These are phyloP conservation scores for Lates calcarifer DNA, from an alignment of 2,113 vertebrate species.

Conservation along the genomic window DNA sequence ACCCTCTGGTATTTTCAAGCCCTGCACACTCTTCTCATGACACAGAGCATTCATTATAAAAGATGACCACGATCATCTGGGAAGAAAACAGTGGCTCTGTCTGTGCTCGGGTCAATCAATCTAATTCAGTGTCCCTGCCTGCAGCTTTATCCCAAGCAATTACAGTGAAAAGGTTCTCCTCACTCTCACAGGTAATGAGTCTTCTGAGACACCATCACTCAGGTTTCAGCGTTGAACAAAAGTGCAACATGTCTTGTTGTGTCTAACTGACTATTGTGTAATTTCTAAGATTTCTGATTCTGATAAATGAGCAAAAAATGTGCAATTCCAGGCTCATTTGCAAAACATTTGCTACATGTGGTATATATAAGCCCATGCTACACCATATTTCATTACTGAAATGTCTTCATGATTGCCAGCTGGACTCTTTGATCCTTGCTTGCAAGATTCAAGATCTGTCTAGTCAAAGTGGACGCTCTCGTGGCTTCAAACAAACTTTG, in stretches of 20 bases:
- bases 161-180: slow-evolving; percentile 45
- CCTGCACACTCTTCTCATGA: slow-evolving; percentile 1
- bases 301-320: background rate
- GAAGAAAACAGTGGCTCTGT: slow-evolving; percentile 46
- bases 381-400: background rate
- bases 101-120: slow-evolving; percentile 42
- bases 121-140: slow-evolving; percentile 33
- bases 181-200: slow-evolving; percentile 39
- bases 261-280: background rate
- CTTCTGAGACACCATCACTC: slow-evolving; percentile 39
- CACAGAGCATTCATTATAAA: slow-evolving; percentile 43
- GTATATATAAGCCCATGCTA: background rate
- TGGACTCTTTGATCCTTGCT: slow-evolving; percentile 19
- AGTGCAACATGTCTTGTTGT: slow-evolving; percentile 1
- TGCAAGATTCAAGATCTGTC: background rate
- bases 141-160: slow-evolving; percentile 43
- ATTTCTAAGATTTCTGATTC: background rate
- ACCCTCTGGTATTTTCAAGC: background rate
- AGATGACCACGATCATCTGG: slow-evolving; percentile 37
- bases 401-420: slow-evolving; percentile 1
- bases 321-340: background rate
- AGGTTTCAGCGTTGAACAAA: slow-evolving; percentile 28
- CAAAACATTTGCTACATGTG: background rate
- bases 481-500: slow-evolving; percentile 2
- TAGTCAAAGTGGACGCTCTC: slow-evolving; percentile 12